These are phyloP conservation scores for Prionchulus punctatus DNA, from an alignment of 2,888 invertebrate species.

Conservation along the genomic window DNA sequence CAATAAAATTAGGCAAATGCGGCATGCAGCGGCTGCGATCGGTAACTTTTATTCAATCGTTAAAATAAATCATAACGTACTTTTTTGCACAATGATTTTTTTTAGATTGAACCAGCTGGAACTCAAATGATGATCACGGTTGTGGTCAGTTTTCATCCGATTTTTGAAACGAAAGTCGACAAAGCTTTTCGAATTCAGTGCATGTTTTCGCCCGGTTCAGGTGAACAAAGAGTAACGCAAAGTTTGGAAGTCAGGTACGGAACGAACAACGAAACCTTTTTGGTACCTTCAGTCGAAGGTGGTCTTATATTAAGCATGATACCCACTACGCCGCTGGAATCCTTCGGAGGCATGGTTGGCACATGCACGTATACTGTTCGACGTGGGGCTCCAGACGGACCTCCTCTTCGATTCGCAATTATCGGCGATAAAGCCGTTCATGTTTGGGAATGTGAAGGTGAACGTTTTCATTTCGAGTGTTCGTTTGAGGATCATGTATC, in stretches of 20 bases:
- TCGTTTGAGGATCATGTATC: too few species aligned
- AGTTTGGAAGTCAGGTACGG: neutral
- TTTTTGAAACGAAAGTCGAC: neutral
- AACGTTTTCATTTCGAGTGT: too few species aligned
- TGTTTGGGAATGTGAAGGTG: neutral
- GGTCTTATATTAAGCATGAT: neutral
- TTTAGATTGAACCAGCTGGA: neutral
- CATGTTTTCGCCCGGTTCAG: neutral
- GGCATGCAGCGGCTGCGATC: conserved; percentile 29
- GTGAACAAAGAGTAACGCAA: neutral
- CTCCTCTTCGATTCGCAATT: neutral
- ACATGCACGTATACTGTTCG: neutral
- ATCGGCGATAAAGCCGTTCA: neutral
- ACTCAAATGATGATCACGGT: neutral
- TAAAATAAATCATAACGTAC: too few species aligned
- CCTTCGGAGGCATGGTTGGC: neutral
- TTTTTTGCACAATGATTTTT: neutral
- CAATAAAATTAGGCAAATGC: conserved; percentile 28
- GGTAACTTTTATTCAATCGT: too few species aligned
- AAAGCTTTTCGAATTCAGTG: neutral
- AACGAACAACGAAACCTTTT: too few species aligned
- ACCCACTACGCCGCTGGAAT: neutral
- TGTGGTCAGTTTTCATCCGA: neutral
- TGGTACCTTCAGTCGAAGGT: too few species aligned
- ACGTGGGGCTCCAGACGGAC: neutral